These are phyloP conservation scores for Lanistes nyassanus DNA, from an alignment of 1,140 invertebrate genomes.

Conservation along the genomic window DNA sequence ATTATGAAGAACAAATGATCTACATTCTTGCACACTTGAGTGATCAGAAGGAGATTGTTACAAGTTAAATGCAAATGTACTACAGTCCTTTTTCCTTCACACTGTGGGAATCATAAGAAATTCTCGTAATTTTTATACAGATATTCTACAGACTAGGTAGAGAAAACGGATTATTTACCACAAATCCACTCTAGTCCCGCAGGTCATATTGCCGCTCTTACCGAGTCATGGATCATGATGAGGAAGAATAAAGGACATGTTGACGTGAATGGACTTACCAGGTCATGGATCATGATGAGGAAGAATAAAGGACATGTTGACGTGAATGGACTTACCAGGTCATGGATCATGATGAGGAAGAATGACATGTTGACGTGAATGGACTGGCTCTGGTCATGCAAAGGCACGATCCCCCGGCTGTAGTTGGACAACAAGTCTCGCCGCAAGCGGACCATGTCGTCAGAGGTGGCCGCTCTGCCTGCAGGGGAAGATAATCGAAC, in stretches of 20 bases:
- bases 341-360: conserved; percentile 56
- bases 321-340: conserved; percentile 35
- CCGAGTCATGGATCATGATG: not conserved
- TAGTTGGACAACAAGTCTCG: conserved; percentile 46
- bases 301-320: not conserved
- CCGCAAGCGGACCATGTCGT: conserved; percentile 41
- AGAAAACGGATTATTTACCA: too few relatives aligned
- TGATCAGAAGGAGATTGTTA: too few relatives aligned
- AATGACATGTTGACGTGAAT: conserved; percentile 48
- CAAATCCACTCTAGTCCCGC: too few relatives aligned
- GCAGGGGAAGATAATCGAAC: not conserved
- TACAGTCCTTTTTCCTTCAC: too few relatives aligned
- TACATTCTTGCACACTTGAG: too few relatives aligned
- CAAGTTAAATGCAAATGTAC: too few relatives aligned
- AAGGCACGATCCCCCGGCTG: conserved; percentile 44
- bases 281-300: not conserved
- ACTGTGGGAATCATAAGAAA: too few relatives aligned
- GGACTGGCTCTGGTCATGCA: conserved; percentile 43
- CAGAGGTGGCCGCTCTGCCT: conserved; percentile 30
- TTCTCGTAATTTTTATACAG: too few relatives aligned
- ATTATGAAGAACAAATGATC: too few relatives aligned
- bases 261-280: not conserved
- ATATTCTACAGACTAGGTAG: too few relatives aligned
- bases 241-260: not conserved
- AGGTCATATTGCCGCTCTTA: not conserved